Percentiles rank a stretch among this genome's conserved stretches.
phyloP scores from a whole-genome alignment of 2,113 vertebrate genomes.

The Centropus bengalensis region DNA sequence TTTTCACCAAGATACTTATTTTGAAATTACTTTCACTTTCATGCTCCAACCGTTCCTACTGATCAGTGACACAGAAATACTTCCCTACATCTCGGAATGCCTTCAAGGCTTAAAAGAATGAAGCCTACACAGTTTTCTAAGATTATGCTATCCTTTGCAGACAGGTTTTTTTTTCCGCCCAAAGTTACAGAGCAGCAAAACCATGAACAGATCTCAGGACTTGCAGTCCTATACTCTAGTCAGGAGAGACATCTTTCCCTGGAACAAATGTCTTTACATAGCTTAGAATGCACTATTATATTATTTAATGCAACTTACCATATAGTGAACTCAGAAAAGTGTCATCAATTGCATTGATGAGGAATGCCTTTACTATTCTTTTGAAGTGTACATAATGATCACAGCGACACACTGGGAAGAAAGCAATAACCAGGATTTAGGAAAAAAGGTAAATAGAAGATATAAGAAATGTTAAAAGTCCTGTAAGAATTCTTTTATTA shows the following conservation, averaged over 20 bases:
- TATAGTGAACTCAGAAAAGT: constrained; percentile 83
- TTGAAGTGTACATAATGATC: constrained; percentile 81
- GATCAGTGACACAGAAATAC: not conserved
- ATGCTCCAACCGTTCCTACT: not conserved
- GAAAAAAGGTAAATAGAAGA: not conserved
- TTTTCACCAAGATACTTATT: not conserved
- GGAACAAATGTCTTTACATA: not conserved
- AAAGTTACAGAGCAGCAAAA: not conserved
- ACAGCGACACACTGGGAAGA: constrained; percentile 73
- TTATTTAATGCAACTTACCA: constrained; percentile 72
- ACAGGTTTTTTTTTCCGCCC: not conserved
- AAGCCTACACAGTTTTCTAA: not conserved
- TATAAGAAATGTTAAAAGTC: not conserved
- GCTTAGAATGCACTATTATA: not conserved
- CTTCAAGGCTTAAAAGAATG: not conserved
- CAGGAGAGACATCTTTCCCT: not conserved
- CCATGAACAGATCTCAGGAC: not conserved
- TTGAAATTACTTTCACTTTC: not conserved
- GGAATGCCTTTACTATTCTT: constrained; percentile 84
- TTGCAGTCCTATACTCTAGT: not conserved
- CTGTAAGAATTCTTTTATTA: not conserved
- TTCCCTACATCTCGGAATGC: not conserved
- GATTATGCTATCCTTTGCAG: not conserved
- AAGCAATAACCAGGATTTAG: not conserved
- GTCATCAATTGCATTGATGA: constrained; percentile 83